A percentile compares a stretch with the other conserved stretches of the same genome.
Conservation (phyloP, 1,140 invertebrate genomes). For the Neomicropteryx cornuta region DNA sequence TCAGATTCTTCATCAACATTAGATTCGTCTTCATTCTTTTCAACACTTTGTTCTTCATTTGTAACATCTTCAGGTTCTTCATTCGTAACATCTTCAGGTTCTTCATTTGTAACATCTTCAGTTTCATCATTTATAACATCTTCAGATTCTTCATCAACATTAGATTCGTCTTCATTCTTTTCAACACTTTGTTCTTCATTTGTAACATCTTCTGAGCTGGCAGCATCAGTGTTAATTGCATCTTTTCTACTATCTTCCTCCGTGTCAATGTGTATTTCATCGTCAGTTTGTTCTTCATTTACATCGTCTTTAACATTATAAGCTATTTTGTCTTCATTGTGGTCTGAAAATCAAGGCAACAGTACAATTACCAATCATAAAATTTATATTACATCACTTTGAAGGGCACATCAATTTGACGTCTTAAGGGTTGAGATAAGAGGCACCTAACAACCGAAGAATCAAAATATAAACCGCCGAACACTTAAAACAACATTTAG, state of each 20-base stretch:
- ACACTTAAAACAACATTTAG: too few species aligned
- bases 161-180: constrained; percentile 12
- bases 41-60: constrained; percentile 24
- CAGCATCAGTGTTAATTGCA: constrained; percentile 1
- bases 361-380: too few species aligned
- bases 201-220: constrained; percentile 6
- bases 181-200: constrained; percentile 16
- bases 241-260: constrained; percentile 11
- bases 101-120: constrained; percentile 14
- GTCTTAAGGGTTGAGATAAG: too few species aligned
- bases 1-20: constrained; percentile 25
- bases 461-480: too few species aligned
- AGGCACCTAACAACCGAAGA: too few species aligned
- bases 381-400: too few species aligned
- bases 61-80: constrained; percentile 11
- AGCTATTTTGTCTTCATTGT: too few species aligned
- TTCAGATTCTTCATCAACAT: constrained; percentile 8
- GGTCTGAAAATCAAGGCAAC: too few species aligned
- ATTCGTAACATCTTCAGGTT: constrained; percentile 16
- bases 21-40: constrained; percentile 21
- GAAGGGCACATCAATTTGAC: too few species aligned
- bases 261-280: constrained; percentile 7
- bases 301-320: constrained; percentile 1
- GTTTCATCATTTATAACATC: constrained; percentile 7
- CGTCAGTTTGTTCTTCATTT: constrained; percentile 1